Conservation (phyloP, 2,113 vertebrate genomes). For the Haplotaxodon microlepis region DNA sequence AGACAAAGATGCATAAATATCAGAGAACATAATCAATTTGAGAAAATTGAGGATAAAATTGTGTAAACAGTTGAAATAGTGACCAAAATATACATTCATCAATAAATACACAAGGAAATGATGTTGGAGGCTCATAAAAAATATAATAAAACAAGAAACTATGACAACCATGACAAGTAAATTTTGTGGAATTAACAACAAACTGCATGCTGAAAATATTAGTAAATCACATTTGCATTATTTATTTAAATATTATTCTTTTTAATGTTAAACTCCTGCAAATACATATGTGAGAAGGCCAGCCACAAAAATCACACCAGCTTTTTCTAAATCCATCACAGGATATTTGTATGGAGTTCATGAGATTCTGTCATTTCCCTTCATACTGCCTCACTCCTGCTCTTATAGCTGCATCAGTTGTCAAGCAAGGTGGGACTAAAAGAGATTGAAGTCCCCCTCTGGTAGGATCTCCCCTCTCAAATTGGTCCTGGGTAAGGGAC, state of each 20-base stretch:
- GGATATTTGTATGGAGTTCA: neutral
- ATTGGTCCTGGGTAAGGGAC: too few relatives aligned
- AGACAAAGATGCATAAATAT: neutral
- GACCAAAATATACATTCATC: fast-evolving
- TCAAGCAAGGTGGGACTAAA: too few relatives aligned
- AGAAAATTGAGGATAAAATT: neutral
- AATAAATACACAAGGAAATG: neutral
- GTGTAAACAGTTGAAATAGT: fast-evolving
- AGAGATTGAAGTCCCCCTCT: too few relatives aligned
- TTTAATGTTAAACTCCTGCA: too few relatives aligned
- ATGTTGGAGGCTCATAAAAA: fast-evolving
- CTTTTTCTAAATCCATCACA: neutral
- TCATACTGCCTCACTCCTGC: too few relatives aligned
- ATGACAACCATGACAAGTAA: neutral
- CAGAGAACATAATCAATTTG: neutral
- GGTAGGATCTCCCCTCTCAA: too few relatives aligned
- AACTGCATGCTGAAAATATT: neutral
- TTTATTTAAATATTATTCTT: too few relatives aligned
- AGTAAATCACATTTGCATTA: fast-evolving
- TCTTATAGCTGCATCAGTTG: too few relatives aligned
- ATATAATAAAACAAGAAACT: neutral
- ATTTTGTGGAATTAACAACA: neutral
- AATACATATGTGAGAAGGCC: fast-evolving
- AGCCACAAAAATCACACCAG: fast-evolving
- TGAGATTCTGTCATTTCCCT: neutral